Evolutionary conservation across 2,797 vertebrate species (phyloP).

Genomic region (Strix occidentalis): DNA sequence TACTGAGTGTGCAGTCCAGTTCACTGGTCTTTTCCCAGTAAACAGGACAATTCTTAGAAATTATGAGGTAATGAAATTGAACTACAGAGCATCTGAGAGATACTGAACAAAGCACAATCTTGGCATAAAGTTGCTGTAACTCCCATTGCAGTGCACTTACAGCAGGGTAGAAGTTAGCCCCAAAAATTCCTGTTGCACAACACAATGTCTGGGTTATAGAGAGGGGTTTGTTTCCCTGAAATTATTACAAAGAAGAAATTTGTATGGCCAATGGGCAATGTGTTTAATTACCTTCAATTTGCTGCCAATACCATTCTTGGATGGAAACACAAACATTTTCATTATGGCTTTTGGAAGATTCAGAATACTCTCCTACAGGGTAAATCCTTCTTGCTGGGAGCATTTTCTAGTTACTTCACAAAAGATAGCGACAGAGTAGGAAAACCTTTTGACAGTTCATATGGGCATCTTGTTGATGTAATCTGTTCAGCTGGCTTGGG

Average conservation of each 20-base stretch:
- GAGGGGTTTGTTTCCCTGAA: slow-evolving; percentile 15
- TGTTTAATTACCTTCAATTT: slow-evolving; percentile 43
- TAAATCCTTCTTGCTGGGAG: slow-evolving; percentile 20
- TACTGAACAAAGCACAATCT: slow-evolving; percentile 13
- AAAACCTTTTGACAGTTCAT: neutral
- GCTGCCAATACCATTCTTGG: slow-evolving; percentile 30
- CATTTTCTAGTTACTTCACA: neutral
- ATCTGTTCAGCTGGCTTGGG: neutral
- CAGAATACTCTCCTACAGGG: neutral
- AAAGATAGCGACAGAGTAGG: neutral
- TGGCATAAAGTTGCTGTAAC: neutral
- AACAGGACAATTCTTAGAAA: slow-evolving; percentile 34
- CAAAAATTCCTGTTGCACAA: slow-evolving; percentile 25
- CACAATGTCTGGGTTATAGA: slow-evolving; percentile 13
- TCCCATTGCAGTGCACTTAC: neutral
- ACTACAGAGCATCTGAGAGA: neutral
- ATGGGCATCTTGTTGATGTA: neutral
- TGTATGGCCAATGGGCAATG: slow-evolving; percentile 13
- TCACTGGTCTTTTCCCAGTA: neutral
- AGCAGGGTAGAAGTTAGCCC: slow-evolving; percentile 15
- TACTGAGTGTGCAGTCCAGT: neutral
- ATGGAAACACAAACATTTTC: slow-evolving; percentile 34
- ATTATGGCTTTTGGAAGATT: slow-evolving; percentile 31
- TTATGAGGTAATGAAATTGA: slow-evolving; percentile 26
- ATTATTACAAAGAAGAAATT: slow-evolving; percentile 27